Conservation (phyloP, 1,140 invertebrate genomes). For the Drosophila suzukii region DNA sequence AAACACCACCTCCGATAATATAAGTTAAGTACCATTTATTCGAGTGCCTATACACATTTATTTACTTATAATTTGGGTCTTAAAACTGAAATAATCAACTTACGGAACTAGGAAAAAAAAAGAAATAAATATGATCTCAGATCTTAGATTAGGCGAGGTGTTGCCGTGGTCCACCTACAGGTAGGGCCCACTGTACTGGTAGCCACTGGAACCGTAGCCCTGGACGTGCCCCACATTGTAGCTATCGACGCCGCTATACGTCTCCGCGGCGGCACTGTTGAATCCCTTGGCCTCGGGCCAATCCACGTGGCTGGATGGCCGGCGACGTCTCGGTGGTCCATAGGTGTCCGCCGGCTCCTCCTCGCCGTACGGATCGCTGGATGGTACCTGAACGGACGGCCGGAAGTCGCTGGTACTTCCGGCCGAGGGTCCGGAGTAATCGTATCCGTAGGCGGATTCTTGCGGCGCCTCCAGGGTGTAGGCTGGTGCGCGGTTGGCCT, state of each 20-base stretch:
- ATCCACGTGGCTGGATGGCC: slow-evolving; percentile 22
- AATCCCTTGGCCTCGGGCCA: slow-evolving; percentile 41
- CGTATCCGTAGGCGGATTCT: slow-evolving; percentile 45
- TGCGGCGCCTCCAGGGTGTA: slow-evolving; percentile 64
- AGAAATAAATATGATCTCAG: slow-evolving; percentile 37
- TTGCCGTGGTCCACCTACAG: slow-evolving; percentile 20
- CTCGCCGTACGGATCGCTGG: slow-evolving; percentile 45
- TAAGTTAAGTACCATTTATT: neutral
- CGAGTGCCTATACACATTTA: slow-evolving; percentile 5
- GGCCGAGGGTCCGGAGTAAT: slow-evolving; percentile 13
- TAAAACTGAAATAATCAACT: slow-evolving; percentile 29
- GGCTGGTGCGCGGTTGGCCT: slow-evolving; percentile 41
- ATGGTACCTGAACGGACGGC: slow-evolving; percentile 51
- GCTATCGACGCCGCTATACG: slow-evolving; percentile 65
- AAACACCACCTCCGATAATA: no score
- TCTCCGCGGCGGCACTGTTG: slow-evolving; percentile 40
- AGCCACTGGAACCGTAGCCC: slow-evolving; percentile 49
- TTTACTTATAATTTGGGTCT: slow-evolving; percentile 6
- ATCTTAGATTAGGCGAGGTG: slow-evolving; percentile 35
- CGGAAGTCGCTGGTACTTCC: slow-evolving; percentile 37
- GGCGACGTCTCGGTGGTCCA: slow-evolving; percentile 43
- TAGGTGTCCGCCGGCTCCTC: slow-evolving; percentile 48
- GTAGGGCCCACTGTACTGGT: slow-evolving; percentile 63
- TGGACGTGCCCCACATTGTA: slow-evolving; percentile 70
- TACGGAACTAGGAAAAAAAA: slow-evolving; percentile 41